These are phyloP conservation scores for Heliconius cydno DNA, from an alignment of 2,888 invertebrate species.

Conservation along the genomic window DNA sequence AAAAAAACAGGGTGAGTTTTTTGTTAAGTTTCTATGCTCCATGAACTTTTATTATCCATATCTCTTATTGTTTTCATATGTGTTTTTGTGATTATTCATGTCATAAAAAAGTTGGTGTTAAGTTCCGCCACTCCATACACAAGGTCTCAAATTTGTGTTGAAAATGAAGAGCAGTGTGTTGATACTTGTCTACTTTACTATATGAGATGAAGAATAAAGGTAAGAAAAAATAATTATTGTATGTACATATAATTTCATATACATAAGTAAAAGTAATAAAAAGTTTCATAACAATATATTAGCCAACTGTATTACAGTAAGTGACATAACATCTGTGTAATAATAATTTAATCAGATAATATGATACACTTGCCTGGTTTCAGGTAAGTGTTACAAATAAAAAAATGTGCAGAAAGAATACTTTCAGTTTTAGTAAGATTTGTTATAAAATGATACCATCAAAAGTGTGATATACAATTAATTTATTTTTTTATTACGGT, in stretches of 20 bases:
- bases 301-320: neutral
- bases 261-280: neutral
- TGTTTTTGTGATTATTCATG: too few relatives aligned
- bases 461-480: neutral
- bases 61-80: too few relatives aligned
- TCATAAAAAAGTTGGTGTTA: too few relatives aligned
- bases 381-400: neutral
- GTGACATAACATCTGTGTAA: conserved; percentile 16
- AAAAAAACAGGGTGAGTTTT: too few relatives aligned
- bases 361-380: conserved; percentile 21
- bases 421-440: neutral
- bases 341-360: conserved; percentile 15
- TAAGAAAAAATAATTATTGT: neutral
- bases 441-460: neutral
- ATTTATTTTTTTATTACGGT: neutral
- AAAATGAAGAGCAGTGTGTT: too few relatives aligned
- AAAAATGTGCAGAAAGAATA: neutral
- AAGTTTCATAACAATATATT: conserved; percentile 9
- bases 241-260: neutral
- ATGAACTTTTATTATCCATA: too few relatives aligned
- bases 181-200: neutral
- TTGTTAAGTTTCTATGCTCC: too few relatives aligned
- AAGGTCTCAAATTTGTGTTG: too few relatives aligned
- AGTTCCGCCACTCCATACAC: too few relatives aligned
- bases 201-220: neutral